phyloP scores from a whole-genome alignment of 2,888 invertebrate species.

The Bedellia somnulentella region DNA sequence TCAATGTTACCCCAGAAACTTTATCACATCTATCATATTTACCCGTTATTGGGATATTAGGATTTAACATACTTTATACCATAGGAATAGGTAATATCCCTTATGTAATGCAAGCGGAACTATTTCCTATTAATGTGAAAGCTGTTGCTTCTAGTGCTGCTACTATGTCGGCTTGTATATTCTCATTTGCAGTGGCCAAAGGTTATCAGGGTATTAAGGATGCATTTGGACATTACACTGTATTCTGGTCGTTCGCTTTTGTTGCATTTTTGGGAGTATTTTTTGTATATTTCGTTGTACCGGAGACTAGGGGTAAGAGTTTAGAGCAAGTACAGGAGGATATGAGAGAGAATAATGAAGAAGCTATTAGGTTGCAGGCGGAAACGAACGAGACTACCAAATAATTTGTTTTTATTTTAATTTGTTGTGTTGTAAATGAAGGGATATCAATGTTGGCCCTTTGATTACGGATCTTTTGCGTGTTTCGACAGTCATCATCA shows the following conservation, averaged over 20 bases:
- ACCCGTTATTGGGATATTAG: slow-evolving; percentile 55
- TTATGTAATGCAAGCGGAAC: slow-evolving; percentile 65
- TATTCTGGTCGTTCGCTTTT: slow-evolving; percentile 60
- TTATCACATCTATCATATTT: slow-evolving; percentile 42
- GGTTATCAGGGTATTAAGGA: slow-evolving; percentile 61
- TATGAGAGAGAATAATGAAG: slow-evolving; percentile 24
- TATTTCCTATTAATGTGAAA: slow-evolving; percentile 67
- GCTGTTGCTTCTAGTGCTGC: slow-evolving; percentile 61
- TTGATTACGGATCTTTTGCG: no score
- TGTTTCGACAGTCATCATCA: no score
- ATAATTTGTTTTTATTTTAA: no score
- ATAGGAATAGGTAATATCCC: slow-evolving; percentile 63
- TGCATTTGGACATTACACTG: slow-evolving; percentile 55
- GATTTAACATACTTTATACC: slow-evolving; percentile 62
- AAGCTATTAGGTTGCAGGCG: slow-evolving; percentile 18
- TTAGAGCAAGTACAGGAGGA: slow-evolving; percentile 63
- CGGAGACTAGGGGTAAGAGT: slow-evolving; percentile 66
- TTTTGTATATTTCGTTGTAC: slow-evolving; percentile 60
- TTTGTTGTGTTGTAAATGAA: no score
- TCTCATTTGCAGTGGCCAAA: slow-evolving; percentile 62
- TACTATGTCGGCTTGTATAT: slow-evolving; percentile 55
- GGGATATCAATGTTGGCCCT: no score
- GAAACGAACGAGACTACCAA: no score
- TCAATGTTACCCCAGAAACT: slow-evolving; percentile 26
- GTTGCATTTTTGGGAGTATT: slow-evolving; percentile 56